Evolutionary conservation across 2,797 vertebrate genomes (phyloP).

Genomic region (Nannoperca obscura): DNA sequence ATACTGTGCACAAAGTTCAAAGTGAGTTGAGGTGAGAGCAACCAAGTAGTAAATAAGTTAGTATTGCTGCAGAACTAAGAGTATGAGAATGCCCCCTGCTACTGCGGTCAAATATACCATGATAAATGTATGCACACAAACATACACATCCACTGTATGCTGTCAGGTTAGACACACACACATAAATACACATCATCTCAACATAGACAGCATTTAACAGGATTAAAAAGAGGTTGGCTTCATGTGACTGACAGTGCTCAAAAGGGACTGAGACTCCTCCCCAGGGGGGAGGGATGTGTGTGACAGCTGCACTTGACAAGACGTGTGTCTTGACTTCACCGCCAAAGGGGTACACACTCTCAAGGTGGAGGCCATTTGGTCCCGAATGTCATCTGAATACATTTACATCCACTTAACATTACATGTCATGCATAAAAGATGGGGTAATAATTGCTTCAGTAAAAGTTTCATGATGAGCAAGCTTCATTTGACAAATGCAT

Average conservation of each 20-base stretch:
- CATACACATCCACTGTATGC: conserved; percentile 3
- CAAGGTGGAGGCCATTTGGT: conserved; percentile 59
- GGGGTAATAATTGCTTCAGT: conserved; percentile 58
- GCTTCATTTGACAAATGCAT: conserved; percentile 43
- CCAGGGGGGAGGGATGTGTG: conserved; percentile 25
- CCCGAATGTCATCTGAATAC: conserved; percentile 55
- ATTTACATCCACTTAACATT: conserved; percentile 74
- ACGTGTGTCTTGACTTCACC: conserved; percentile 34
- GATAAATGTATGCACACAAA: conserved; percentile 16
- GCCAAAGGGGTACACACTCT: conserved; percentile 36
- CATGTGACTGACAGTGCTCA: conserved; percentile 47
- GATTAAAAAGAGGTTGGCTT: conserved; percentile 26
- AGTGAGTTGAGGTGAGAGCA: conserved; percentile 26
- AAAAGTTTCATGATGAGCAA: conserved; percentile 52
- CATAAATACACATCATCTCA: conserved; percentile 4
- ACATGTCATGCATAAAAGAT: conserved; percentile 69
- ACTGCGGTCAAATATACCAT: conserved; percentile 13
- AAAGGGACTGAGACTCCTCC: conserved; percentile 7
- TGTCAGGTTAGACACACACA: not conserved
- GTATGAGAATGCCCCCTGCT: not conserved
- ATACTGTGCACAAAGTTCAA: conserved; percentile 13
- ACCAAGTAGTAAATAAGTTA: conserved; percentile 36
- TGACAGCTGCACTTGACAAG: conserved; percentile 33
- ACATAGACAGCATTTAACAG: conserved; percentile 11
- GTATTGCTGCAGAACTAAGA: conserved; percentile 26